Conservation (phyloP, 2,888 invertebrate species). For the Brachyopa scutellaris region DNA sequence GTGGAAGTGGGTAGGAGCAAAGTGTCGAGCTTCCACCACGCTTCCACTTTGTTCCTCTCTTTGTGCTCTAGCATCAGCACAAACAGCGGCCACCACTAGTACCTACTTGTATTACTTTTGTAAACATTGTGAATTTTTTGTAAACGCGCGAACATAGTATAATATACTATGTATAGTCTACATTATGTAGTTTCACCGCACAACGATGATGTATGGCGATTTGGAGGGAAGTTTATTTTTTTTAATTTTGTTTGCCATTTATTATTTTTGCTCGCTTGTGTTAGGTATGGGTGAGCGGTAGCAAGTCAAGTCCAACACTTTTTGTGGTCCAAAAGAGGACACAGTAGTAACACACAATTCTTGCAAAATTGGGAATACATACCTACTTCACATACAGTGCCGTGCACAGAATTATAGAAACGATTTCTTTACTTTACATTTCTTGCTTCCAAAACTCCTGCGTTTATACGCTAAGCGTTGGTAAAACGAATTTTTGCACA, state of each 20-base stretch:
- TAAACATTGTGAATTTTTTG: neutral
- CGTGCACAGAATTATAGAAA: too few relatives aligned
- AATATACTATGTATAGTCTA: neutral
- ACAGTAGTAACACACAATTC: neutral
- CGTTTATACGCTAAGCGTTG: too few relatives aligned
- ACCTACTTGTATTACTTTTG: constrained; percentile 18
- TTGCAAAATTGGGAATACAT: constrained; percentile 3
- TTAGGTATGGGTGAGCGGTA: too few relatives aligned
- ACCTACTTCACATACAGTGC: too few relatives aligned
- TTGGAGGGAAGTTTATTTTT: constrained; percentile 15
- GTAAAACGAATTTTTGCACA: too few relatives aligned
- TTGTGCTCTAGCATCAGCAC: constrained; percentile 23
- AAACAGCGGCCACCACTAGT: neutral
- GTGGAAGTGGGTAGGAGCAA: constrained; percentile 39
- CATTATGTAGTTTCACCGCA: constrained; percentile 12
- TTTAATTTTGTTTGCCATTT: constrained; percentile 19
- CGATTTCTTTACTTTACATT: too few relatives aligned
- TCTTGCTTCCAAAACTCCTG: too few relatives aligned
- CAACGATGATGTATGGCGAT: constrained; percentile 37
- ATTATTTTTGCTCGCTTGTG: neutral
- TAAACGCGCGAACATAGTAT: constrained; percentile 41
- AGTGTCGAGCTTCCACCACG: constrained; percentile 31
- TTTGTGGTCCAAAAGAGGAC: neutral
- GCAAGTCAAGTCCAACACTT: neutral
- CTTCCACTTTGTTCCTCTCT: constrained; percentile 24